Evolutionary conservation across 2,797 vertebrate species (phyloP).

Genomic region (Holocentrus rufus): DNA sequence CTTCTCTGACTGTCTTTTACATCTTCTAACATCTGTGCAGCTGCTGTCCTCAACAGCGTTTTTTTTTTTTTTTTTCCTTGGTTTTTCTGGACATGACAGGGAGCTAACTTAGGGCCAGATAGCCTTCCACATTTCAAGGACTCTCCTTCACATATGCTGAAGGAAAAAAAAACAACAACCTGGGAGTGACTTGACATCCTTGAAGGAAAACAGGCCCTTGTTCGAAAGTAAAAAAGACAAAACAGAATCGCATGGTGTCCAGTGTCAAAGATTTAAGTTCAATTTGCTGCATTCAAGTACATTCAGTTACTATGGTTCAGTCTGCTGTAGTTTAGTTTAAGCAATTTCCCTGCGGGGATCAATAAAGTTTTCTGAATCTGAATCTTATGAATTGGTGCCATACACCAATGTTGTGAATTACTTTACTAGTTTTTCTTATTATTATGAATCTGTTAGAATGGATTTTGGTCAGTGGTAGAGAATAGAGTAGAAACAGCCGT

Average conservation of each 20-base stretch:
- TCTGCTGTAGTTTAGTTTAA: too few species aligned
- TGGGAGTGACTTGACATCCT: conserved; percentile 28
- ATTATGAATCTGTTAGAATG: too few species aligned
- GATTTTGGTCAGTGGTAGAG: conserved; percentile 3
- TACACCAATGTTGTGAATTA: too few species aligned
- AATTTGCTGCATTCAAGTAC: conserved; percentile 1
- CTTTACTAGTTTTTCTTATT: too few species aligned
- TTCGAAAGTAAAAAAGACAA: conserved; percentile 5
- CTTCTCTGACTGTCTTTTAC: not conserved
- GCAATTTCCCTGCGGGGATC: too few species aligned
- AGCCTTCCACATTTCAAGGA: conserved; percentile 18
- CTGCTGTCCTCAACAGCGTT: not conserved
- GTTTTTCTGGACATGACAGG: not conserved
- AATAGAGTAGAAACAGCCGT: not conserved
- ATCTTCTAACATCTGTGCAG: conserved; percentile 34
- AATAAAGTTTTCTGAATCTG: too few species aligned
- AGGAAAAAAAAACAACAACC: conserved; percentile 2
- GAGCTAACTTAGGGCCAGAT: conserved; percentile 8
- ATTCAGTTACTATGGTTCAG: not conserved
- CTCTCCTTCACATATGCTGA: conserved; percentile 32
- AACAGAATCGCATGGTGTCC: conserved; percentile 17
- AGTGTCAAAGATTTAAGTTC: conserved; percentile 1
- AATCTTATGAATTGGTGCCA: too few species aligned
- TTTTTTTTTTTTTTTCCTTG: conserved; percentile 3
- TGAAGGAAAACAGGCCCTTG: conserved; percentile 40